Conservation (phyloP, 2,113 vertebrate genomes). For the Dromiciops gliroides region DNA sequence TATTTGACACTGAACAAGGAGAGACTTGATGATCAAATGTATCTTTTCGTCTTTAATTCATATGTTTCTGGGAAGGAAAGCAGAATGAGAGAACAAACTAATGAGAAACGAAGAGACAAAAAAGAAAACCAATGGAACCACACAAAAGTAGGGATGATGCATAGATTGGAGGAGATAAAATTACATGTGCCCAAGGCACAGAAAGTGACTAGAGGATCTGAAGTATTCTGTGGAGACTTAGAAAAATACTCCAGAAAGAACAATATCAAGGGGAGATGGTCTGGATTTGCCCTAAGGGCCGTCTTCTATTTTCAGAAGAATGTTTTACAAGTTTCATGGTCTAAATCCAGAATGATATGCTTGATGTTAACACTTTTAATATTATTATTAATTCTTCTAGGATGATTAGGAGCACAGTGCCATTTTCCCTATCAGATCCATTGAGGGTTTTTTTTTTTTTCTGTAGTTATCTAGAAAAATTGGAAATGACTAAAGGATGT, state of each 20-base stretch:
- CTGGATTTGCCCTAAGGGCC: not conserved
- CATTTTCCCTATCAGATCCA: not conserved
- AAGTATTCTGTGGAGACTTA: conserved; percentile 11
- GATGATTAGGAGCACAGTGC: not conserved
- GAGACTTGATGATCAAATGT: conserved; percentile 63
- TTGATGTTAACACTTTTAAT: not conserved
- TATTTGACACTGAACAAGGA: conserved; percentile 60
- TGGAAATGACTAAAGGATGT: not conserved
- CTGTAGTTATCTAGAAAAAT: not conserved
- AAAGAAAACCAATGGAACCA: conserved; percentile 50
- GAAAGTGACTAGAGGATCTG: not conserved
- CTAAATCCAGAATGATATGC: not conserved
- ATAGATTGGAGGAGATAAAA: conserved; percentile 61
- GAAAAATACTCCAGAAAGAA: conserved; percentile 4
- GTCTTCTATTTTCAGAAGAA: conserved; percentile 33
- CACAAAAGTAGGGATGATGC: conserved; percentile 60
- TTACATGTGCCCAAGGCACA: not conserved
- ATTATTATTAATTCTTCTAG: not conserved
- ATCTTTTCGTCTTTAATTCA: conserved; percentile 64
- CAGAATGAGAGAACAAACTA: conserved; percentile 47
- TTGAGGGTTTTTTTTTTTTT: not conserved
- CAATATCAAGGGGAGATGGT: not conserved
- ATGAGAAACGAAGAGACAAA: conserved; percentile 53
- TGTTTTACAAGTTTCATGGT: not conserved
- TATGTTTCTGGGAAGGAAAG: conserved; percentile 61